Conservation (phyloP, 2,113 vertebrate genomes). For the Heteronetta atricapilla region DNA sequence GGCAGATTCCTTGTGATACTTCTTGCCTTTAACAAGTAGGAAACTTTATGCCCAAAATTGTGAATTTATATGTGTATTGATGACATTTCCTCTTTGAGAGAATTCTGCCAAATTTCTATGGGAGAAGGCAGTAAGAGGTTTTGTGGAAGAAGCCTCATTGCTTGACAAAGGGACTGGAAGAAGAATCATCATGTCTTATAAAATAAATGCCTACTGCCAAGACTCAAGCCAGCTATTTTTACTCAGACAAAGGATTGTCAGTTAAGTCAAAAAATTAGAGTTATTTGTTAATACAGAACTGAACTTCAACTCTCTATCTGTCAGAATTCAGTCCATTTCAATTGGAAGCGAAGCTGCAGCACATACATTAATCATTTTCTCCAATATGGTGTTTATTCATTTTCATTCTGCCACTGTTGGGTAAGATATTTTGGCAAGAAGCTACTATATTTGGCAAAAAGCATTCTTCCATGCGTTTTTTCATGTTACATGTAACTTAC, state of each 20-base stretch:
- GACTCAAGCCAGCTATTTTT: not conserved
- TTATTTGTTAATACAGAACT: not conserved
- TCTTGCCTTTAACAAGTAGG: not conserved
- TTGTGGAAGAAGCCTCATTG: not conserved
- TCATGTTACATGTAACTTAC: not conserved
- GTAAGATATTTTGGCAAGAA: not conserved
- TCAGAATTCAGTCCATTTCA: not conserved
- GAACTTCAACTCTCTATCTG: not conserved
- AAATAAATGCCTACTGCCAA: not conserved
- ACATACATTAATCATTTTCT: not conserved
- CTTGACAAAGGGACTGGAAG: not conserved
- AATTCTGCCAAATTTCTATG: not conserved
- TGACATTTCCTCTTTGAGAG: not conserved
- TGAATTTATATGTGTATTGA: not conserved
- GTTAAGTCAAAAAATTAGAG: not conserved
- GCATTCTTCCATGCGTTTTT: not conserved
- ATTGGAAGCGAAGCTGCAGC: not conserved
- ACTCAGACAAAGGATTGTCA: not conserved
- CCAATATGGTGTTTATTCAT: not conserved
- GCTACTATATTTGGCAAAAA: not conserved
- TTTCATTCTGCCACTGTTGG: conserved; percentile 11
- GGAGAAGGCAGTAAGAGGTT: not conserved
- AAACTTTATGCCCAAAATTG: not conserved
- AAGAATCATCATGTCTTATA: not conserved
- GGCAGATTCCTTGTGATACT: not conserved